Evolutionary conservation across 1,140 invertebrate genomes (phyloP), one percentile per base, ranked within the genome.

Genomic region (Ceratosolen solmsi): DNA sequence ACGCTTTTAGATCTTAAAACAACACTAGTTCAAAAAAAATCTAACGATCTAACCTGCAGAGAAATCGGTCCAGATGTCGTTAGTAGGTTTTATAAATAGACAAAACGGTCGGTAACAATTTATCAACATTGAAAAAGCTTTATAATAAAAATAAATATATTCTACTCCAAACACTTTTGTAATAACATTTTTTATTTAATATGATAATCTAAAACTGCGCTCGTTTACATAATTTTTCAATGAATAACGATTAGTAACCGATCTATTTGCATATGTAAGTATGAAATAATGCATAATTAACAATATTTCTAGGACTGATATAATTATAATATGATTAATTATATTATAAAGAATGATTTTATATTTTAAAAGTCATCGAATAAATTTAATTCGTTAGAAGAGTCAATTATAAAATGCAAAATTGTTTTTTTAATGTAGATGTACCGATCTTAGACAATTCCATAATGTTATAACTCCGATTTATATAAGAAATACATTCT

Each of bases 91-190:
- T 75, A 68, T 73, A 73, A 33, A 63, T 65, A 13, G n/a, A 25
- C 36, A 41, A 68, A 56, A 25, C 79, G 56, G 79, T 81, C 79
- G 79, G 72, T 75, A 81, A 81, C 27, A 51, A 68, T 75, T 36
- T 38, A 68, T 25, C 27, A 33, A 73, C 30, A 36, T 27, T 49
- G 4, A 25, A 0, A 63, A 38, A 68, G 33, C n/a, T 38, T 46
- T 46, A 46, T 38, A 9, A 4, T 41, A 68, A 65, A 13, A 46
- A 46, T 46, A 46, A 46, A 46, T 46, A 5, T 70, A n/a, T 70
- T 74, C 0, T 74, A 36, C 22, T 5, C 7, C 3, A 72, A 51
- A 56, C 49, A 74, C 49, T 56, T 22, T 9, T 65, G 2, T 65
- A 5, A 22, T 38, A 20, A 38, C 27, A 60, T 30, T 27, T 60